Base-by-base conservation (phyloP, 2,113 vertebrate genomes). In the Cebus imitator region DNA sequence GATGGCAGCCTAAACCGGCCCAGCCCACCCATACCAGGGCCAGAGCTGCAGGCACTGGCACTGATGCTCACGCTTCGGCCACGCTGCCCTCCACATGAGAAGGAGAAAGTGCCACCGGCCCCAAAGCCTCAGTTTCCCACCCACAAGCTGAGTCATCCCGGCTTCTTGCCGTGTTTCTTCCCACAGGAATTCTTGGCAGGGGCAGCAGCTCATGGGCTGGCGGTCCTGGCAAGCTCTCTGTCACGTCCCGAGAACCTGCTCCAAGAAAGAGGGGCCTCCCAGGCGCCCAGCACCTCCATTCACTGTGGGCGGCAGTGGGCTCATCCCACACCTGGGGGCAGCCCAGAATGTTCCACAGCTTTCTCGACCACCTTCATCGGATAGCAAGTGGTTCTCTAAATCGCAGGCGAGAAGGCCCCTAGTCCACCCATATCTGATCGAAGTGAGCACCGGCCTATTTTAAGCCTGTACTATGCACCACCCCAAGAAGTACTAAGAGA, bases 401-500 rank as follows among this genome's bases (percentile, higher is more conserved):
- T 16, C 5, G 10, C 37, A n/a, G 58, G 57, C 3, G 1, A 23
- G 55, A 32, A 85, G n/a, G 52, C 61, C 61, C 43, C 2, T 12
- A 72, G 16, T 37, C 48, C n/a, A 8, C 35, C 52, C 0, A 0
- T 2, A 3, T 48, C 70, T 25, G 32, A 52, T 17, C 0, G 18
- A 10, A 16, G 18, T 2, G 55, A 10, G 1, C 17, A 6, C 52
- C 3, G 14, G 45, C 7, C 20, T 25, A 5, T 0, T 5, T 1
- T 6, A 20, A 21, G 14, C 57, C 64, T 7, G 52, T 23, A 2
- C 17, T 5, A 5, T 1, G 12, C 12, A 9, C 11, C 50, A 2
- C n/a, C 13, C 9, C 2, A 4, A 37, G 14, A 40, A 21, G 27
- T 2, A n/a, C 40, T 9, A 18, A 43, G 37, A 48, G 40, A 50